phyloP scores from a whole-genome alignment of 2,113 vertebrate species.

The Uria aalge region DNA sequence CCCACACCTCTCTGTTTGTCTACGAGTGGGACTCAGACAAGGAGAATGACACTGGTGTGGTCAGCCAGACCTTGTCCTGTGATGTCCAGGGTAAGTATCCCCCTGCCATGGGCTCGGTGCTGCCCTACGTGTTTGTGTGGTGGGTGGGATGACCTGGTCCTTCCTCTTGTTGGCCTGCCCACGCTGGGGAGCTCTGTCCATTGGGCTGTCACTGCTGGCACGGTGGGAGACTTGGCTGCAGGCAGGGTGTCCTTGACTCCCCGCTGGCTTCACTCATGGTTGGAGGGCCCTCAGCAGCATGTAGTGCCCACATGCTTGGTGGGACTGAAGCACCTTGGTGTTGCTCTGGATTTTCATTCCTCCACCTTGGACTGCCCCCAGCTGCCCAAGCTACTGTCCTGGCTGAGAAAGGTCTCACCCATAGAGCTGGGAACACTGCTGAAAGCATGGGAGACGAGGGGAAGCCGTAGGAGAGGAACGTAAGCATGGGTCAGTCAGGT shows the following conservation, averaged over 20 bases:
- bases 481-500: neutral
- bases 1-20: slow-evolving; percentile 85
- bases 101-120: neutral
- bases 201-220: accelerated
- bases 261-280: accelerated
- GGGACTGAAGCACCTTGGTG: neutral
- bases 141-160: neutral
- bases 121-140: accelerated
- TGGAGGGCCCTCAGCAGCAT: neutral
- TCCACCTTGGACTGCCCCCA: neutral
- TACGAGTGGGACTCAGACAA: slow-evolving; percentile 89
- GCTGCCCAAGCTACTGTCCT: neutral
- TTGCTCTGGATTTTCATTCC: neutral
- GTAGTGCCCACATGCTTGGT: accelerated
- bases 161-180: neutral
- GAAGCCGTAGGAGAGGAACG: accelerated
- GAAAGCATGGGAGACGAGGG: neutral
- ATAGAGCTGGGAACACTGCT: neutral
- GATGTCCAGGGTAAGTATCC: slow-evolving; percentile 75
- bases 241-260: neutral
- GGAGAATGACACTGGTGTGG: slow-evolving; percentile 83
- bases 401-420: neutral
- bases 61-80: slow-evolving; percentile 83
- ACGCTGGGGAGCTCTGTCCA: neutral
- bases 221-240: accelerated